Percentiles rank a stretch among this genome's conserved stretches.
Evolutionary conservation across 2,797 vertebrate species (phyloP).

Genomic region (Lindbergichthys nudifrons): DNA sequence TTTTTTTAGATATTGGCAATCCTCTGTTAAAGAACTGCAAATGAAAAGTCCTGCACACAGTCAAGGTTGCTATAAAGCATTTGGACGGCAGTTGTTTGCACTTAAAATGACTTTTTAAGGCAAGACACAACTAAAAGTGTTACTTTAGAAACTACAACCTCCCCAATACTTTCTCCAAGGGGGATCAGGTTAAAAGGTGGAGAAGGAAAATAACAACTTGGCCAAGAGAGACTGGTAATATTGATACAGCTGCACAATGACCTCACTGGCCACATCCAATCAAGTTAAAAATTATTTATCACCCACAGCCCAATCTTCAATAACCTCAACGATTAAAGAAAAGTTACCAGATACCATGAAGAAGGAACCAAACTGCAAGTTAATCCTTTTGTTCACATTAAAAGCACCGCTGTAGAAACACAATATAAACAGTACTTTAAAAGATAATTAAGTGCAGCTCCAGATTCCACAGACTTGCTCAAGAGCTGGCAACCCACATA

Average conservation of each 20-base stretch:
- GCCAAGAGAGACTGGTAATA: slow-evolving; percentile 52
- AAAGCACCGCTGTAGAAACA: slow-evolving; percentile 12
- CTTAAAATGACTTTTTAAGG: background rate
- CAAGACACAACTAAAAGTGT: background rate
- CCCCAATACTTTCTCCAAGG: background rate
- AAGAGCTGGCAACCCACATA: slow-evolving; percentile 36
- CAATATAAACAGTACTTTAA: slow-evolving; percentile 43
- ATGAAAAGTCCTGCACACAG: slow-evolving; percentile 5
- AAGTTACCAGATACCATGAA: slow-evolving; percentile 25
- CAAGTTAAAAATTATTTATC: slow-evolving; percentile 60
- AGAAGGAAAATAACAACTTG: slow-evolving; percentile 33
- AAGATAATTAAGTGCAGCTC: slow-evolving; percentile 51
- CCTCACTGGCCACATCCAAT: slow-evolving; percentile 74
- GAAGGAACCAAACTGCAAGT: slow-evolving; percentile 35
- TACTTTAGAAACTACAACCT: background rate
- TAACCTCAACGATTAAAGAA: slow-evolving; percentile 53
- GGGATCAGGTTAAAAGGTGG: background rate
- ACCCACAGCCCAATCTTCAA: slow-evolving; percentile 58
- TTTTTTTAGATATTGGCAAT: background rate
- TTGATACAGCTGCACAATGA: slow-evolving; percentile 73
- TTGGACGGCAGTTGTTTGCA: background rate
- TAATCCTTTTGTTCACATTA: slow-evolving; percentile 31
- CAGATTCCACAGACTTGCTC: slow-evolving; percentile 43
- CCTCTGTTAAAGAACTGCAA: background rate
- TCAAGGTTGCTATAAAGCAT: background rate